Percentiles rank a stretch among this genome's conserved stretches.
phyloP scores from a whole-genome alignment of 2,888 invertebrate genomes.

The Xanthia togata region DNA sequence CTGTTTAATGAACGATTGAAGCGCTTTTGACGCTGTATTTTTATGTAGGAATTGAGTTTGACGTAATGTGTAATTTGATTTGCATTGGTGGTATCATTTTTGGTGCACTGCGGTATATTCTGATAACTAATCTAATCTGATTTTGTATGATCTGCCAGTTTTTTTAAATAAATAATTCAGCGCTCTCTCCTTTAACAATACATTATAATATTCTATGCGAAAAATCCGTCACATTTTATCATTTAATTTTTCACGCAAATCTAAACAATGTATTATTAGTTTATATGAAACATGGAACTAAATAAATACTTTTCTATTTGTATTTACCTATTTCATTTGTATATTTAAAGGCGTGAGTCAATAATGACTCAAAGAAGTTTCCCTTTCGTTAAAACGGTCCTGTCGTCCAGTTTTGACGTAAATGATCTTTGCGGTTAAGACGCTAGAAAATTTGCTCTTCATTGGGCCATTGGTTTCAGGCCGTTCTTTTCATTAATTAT shows the following conservation, averaged over 20 bases:
- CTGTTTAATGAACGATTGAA: conserved; percentile 20
- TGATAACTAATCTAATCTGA: conserved; percentile 16
- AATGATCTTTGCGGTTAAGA: conserved; percentile 69
- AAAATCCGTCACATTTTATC: conserved; percentile 4
- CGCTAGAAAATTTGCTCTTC: conserved; percentile 57
- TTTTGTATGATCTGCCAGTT: not conserved
- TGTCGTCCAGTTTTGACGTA: conserved; percentile 71
- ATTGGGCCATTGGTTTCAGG: conserved; percentile 46
- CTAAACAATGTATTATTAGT: conserved; percentile 22
- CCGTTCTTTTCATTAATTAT: conserved; percentile 43
- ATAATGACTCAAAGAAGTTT: conserved; percentile 74
- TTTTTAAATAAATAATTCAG: not conserved
- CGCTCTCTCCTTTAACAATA: not conserved
- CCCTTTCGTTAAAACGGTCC: conserved; percentile 67
- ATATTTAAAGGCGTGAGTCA: conserved; percentile 70
- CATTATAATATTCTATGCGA: not conserved
- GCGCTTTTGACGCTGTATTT: conserved; percentile 22
- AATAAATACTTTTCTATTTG: conserved; percentile 24
- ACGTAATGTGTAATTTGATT: not conserved
- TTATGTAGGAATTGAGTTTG: not conserved
- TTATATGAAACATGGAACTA: conserved; percentile 17
- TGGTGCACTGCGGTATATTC: not conserved
- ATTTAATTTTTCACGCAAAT: conserved; percentile 7
- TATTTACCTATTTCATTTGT: conserved; percentile 42
- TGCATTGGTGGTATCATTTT: conserved; percentile 1